These are phyloP conservation scores for Eudasyphora cyanicolor DNA, from an alignment of 2,888 invertebrate species.

Conservation along the genomic window DNA sequence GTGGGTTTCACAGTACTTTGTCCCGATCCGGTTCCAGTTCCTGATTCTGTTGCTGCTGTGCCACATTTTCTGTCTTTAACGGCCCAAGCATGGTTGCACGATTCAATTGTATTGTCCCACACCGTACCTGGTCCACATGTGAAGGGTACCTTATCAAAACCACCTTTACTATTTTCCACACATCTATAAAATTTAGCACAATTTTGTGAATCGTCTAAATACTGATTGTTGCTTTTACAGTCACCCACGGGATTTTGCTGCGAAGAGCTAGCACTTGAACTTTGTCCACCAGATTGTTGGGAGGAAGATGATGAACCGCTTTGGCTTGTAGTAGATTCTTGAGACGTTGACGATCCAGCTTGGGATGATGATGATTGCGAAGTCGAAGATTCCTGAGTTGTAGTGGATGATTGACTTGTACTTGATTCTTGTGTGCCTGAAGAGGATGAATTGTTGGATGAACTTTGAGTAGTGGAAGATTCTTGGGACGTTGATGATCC, in stretches of 20 bases:
- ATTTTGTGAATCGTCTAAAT: conserved; percentile 79
- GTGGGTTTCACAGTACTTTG: conserved; percentile 50
- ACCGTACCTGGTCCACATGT: conserved; percentile 82
- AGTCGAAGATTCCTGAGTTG: neutral
- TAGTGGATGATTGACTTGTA: neutral
- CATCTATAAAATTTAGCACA: conserved; percentile 84
- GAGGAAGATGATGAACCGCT: conserved; percentile 39
- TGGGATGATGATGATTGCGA: conserved; percentile 42
- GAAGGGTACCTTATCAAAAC: conserved; percentile 81
- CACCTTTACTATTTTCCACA: conserved; percentile 80
- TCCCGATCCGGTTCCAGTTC: conserved; percentile 7
- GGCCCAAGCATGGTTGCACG: conserved; percentile 80
- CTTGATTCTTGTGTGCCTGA: neutral
- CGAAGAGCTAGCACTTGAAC: conserved; percentile 26
- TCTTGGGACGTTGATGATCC: conserved; percentile 20
- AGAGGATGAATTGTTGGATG: neutral
- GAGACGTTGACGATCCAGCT: conserved; percentile 1
- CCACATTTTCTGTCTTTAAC: conserved; percentile 72
- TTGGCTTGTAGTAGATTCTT: too few relatives aligned
- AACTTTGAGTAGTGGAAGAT: neutral
- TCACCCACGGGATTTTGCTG: conserved; percentile 68
- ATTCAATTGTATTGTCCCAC: conserved; percentile 82
- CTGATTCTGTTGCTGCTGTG: conserved; percentile 34
- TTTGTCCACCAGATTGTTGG: conserved; percentile 43
- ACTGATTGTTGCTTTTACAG: conserved; percentile 75